Evolutionary conservation across 2,797 vertebrate genomes (phyloP).

Genomic region (Vipera latastei): DNA sequence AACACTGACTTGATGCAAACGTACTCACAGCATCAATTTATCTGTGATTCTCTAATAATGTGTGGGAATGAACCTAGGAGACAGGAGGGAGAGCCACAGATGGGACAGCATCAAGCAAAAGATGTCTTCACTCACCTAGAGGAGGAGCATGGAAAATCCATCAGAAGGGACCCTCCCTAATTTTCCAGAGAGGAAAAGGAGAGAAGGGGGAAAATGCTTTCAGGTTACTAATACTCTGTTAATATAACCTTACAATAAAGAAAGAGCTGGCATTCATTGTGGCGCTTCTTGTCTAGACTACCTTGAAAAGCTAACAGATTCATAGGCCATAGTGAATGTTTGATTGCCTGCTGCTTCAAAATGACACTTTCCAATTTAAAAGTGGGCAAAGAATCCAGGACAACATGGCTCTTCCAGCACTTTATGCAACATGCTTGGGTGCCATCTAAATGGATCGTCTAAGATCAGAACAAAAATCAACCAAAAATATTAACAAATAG

Average conservation of each 20-base stretch:
- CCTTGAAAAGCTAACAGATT: neutral
- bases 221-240: neutral
- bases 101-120: neutral
- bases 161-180: neutral
- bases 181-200: neutral
- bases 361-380: neutral
- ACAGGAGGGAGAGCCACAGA: neutral
- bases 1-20: neutral
- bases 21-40: neutral
- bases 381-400: neutral
- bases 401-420: conserved; percentile 39
- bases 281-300: neutral
- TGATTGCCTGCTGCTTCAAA: neutral
- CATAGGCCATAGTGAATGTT: neutral
- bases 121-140: neutral
- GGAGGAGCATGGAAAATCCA: neutral
- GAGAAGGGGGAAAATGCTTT: neutral
- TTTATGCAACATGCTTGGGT: conserved; percentile 63
- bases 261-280: neutral
- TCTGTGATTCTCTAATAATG: neutral
- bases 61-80: neutral
- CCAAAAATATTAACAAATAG: conserved; percentile 69
- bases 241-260: neutral
- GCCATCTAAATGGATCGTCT: conserved; percentile 67
- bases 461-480: conserved; percentile 73